Evolutionary conservation across 23 tunicate genomes (phyloP), one percentile per base, ranked within the genome.

Genomic region (Trididemnum miniatum): DNA sequence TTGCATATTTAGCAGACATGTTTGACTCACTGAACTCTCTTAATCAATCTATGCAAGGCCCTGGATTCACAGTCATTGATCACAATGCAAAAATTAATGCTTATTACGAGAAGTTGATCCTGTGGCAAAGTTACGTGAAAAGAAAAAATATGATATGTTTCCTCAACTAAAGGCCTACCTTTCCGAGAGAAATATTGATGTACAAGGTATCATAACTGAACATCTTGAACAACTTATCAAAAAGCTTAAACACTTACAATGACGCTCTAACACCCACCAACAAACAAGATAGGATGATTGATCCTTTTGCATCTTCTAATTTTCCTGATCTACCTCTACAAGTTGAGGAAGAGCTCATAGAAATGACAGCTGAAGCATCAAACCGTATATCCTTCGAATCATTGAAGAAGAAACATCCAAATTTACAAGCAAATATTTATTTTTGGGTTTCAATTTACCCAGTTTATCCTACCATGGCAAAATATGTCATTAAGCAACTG

Each of bases 271-370:
- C 37, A 69, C 69, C 37, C 37, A 49, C 82, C 82, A 52, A 78
- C 29, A 27, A 78, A 78, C 69, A 57, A 78, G 69, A 78, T 25
- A 5, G 57, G 80, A 78, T 78, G 33, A 78, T 78, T n/a, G 82
- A 51, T 49, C 57, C 57, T 49, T 78, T 52, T 78, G 18, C 69
- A 32, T 37, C 30, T 37, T 52, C 33, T 50, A 49, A 51, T 30
- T 57, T 78, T 37, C 67, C 34, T 29, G 67, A 78, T 15, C 69
- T 78, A 33, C 82, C 82, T 69, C 67, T 52, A 20, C 35, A 38
- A 32, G 67, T 78, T 78, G 82, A 67, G 1, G 69, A 54, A 78
- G 69, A 78, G 63, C 76, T 32, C 27, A 71, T 49, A 18, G 57
- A 49, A 12, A 49, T 49, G 15, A 49, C 57, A 18, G 18, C 57